These are phyloP conservation scores for Brevimyrus niger DNA, from an alignment of 2,113 vertebrate genomes.

Conservation along the genomic window DNA sequence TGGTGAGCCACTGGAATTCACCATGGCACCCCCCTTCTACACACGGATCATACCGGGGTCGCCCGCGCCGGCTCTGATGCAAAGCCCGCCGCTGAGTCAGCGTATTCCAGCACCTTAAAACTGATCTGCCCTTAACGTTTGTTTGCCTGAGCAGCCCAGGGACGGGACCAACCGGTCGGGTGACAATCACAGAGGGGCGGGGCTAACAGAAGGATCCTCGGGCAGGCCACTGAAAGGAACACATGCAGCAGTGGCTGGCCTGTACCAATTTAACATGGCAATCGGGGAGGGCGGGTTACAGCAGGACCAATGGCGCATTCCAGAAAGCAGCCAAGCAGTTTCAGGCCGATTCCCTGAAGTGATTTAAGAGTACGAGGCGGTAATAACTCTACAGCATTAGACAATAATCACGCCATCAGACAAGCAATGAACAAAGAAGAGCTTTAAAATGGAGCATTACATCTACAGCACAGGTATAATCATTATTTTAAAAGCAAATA, in stretches of 20 bases:
- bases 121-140: not conserved
- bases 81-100: not conserved
- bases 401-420: not conserved
- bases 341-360: not conserved
- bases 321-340: not conserved
- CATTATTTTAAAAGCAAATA: not conserved
- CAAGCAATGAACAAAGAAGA: not conserved
- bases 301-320: not conserved
- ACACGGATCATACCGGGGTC: constrained; percentile 35
- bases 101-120: not conserved
- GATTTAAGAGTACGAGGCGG: not conserved
- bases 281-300: not conserved
- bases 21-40: not conserved
- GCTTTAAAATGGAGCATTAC: not conserved
- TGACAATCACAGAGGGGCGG: not conserved
- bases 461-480: not conserved
- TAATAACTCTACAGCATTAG: not conserved
- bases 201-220: not conserved
- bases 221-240: not conserved
- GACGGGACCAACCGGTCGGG: not conserved
- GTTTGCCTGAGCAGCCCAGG: not conserved
- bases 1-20: not conserved
- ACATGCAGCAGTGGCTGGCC: not conserved
- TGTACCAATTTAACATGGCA: not conserved
- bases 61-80: not conserved